Evolutionary conservation across 37 sponge, comb jelly and placozoan genomes (phyloP), one percentile per base, ranked within the genome.

Genomic region (Cliona cf. orientalis): DNA sequence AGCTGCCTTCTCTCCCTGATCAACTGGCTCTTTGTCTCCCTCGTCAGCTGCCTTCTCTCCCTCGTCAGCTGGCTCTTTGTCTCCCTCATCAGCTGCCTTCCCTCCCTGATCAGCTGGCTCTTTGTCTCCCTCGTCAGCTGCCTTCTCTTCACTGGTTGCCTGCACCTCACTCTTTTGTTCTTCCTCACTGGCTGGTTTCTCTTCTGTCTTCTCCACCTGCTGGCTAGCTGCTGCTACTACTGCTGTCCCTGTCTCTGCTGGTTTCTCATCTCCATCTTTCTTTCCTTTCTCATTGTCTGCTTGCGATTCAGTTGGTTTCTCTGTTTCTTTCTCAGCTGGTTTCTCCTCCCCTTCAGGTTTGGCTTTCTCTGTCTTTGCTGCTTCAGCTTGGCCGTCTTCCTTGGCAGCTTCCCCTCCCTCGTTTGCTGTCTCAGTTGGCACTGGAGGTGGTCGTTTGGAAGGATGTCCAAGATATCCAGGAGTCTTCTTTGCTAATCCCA

Each of bases 381-480:
- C 21, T 5, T 12, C 61, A 37, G 9, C 76, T 14, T 11, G 4
- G 12, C 38, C 29, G 56, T 32, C 76, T 58, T 33, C 62, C 7
- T 33, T 58, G 5, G 60, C 36, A 4, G 62, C 17, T 73, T 25
- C 39, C 22, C 62, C 38, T 33, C 5, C 76, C 31, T 25, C 3
- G 23, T 55, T 31, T 74, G n/a, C 35, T 23, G 6, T 29, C 17
- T 81, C 81, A 4, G 7, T 61, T 5, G 71, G 2, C 25, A 21
- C 43, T 42, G 71, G 53, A 11, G 37, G 38, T 33, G 88, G 83
- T 23, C 53, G 74, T 12, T 61, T 65, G 23, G 80, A 58, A 0
- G 76, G 88, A 45, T 60, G 90, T 28, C 90, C 89, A 14, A 37
- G 72, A 46, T 94, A 95, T 1, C 77, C 65, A 22, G 81, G 90